Evolutionary conservation across 1,140 invertebrate genomes (phyloP).

Genomic region (Ladona fulva): DNA sequence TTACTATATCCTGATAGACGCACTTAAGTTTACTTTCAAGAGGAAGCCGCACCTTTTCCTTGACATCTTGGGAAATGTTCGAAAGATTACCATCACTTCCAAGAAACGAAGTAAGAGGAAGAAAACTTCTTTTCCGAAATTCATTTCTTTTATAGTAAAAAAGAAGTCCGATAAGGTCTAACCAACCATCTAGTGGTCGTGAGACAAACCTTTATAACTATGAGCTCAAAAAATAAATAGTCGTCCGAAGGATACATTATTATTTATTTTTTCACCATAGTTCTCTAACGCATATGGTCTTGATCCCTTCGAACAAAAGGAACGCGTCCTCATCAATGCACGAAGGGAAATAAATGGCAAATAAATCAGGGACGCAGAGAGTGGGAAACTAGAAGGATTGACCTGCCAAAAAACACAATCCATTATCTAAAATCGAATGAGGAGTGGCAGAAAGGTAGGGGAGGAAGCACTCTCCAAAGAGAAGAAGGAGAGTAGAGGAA

Average conservation of each 20-base stretch:
- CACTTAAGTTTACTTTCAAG: too few relatives aligned
- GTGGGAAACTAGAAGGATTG: background rate
- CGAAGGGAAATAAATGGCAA: background rate
- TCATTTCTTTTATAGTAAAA: too few relatives aligned
- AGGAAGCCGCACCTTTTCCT: too few relatives aligned
- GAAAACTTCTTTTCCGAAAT: too few relatives aligned
- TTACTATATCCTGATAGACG: too few relatives aligned
- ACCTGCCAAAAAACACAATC: constrained; percentile 4
- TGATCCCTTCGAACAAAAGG: background rate
- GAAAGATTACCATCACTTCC: background rate
- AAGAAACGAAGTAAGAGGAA: background rate
- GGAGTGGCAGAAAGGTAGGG: background rate
- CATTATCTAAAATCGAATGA: constrained; percentile 1
- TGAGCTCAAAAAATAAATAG: background rate
- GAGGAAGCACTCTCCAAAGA: background rate
- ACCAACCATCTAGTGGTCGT: background rate
- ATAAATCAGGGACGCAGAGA: background rate
- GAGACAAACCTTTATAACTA: background rate
- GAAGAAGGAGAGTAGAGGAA: background rate
- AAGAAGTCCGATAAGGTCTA: background rate
- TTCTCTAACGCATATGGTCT: background rate
- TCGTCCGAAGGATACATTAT: background rate
- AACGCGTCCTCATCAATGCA: background rate
- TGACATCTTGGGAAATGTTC: too few relatives aligned
- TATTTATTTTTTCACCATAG: background rate